These are phyloP conservation scores for Athripsodes cinereus DNA, from an alignment of 2,888 invertebrate genomes.

Conservation along the genomic window DNA sequence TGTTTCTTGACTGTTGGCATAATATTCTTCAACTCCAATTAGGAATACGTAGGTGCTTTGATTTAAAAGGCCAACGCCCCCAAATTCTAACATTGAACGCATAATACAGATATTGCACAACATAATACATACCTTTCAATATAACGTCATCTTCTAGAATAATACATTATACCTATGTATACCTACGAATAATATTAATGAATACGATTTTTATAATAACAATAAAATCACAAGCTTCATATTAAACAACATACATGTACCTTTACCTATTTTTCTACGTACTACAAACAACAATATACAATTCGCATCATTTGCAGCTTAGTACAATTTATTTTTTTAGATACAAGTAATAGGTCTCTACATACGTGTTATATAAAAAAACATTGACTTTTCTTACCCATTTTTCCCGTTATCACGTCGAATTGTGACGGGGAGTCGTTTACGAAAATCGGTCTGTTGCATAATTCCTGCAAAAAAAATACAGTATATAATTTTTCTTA, in stretches of 20 bases:
- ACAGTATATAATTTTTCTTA: too few species aligned
- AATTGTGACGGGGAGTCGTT: conserved; percentile 72
- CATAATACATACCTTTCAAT: too few species aligned
- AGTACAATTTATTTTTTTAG: too few species aligned
- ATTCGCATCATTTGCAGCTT: too few species aligned
- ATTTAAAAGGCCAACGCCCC: background rate
- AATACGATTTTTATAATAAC: too few species aligned
- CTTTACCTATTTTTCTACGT: too few species aligned
- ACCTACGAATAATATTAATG: background rate
- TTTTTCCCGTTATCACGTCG: conserved; percentile 80
- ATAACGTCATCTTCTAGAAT: background rate
- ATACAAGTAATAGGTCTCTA: too few species aligned
- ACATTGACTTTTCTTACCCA: conserved; percentile 62
- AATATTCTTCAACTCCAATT: background rate
- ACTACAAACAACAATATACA: too few species aligned
- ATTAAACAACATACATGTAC: too few species aligned
- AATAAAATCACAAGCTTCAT: too few species aligned
- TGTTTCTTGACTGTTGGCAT: too few species aligned
- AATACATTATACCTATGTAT: background rate
- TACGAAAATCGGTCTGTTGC: conserved; percentile 72
- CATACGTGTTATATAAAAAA: background rate
- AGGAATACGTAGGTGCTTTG: background rate
- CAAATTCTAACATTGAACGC: background rate
- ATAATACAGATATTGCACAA: background rate
- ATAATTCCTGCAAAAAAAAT: conserved; percentile 60